Evolutionary conservation across 2,888 invertebrate genomes (phyloP).

Genomic region (Euplexia lucipara): DNA sequence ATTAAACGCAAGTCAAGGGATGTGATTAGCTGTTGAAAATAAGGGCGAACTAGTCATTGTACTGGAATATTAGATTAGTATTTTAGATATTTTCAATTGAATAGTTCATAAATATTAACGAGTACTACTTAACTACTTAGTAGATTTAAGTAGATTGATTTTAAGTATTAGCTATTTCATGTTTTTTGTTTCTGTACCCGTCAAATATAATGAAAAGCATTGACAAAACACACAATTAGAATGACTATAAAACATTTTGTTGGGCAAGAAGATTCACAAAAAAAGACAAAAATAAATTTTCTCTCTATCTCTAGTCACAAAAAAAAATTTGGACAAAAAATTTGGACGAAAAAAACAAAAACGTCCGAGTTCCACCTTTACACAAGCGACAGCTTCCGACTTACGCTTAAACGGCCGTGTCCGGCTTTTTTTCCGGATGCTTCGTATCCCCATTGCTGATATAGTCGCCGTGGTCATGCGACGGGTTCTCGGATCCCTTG

Average conservation of each 20-base stretch:
- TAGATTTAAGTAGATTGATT: conserved; percentile 36
- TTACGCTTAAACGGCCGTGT: conserved; percentile 87
- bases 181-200: conserved; percentile 9
- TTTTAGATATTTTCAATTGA: conserved; percentile 11
- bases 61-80: no score
- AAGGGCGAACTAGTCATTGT: no score
- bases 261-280: conserved; percentile 41
- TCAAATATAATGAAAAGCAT: conserved; percentile 38
- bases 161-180: neutral
- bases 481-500: conserved; percentile 91
- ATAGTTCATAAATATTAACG: conserved; percentile 40
- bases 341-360: neutral
- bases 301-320: neutral
- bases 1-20: no score
- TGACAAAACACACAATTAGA: conserved; percentile 1
- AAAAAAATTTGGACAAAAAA: neutral
- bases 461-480: conserved; percentile 91
- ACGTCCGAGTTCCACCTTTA: conserved; percentile 39
- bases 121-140: conserved; percentile 12
- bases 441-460: conserved; percentile 91
- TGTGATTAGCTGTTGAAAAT: neutral
- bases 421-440: conserved; percentile 88
- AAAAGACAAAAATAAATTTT: neutral
- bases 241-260: conserved; percentile 2
- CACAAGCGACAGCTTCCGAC: conserved; percentile 61